Evolutionary conservation across 2,888 invertebrate species (phyloP), one percentile per base, ranked within the genome.

Genomic region (Drosophila phalerata): DNA sequence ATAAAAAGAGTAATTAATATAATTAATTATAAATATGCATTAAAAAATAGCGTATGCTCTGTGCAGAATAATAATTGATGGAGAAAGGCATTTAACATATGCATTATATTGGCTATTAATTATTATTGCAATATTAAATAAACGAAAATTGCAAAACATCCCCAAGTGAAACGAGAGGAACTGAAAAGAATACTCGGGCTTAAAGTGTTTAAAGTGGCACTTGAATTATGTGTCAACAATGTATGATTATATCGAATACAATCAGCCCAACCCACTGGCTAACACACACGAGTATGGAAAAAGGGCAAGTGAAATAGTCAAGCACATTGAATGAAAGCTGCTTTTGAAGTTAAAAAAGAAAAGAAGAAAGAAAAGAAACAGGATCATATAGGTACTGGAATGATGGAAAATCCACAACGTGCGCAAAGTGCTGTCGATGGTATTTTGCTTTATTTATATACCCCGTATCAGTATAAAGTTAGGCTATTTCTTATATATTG

Each of bases 221-320:
- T 81, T 61, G 64, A 83, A 75, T 74, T 79, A 74, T 79, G 79
- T 77, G 72, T 71, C 79, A 86, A 85, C 77, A 86, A 85, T 77
- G 81, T 79, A 76, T 71, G 79, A 79, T 83, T 81, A 77, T 80
- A 75, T 75, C 73, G 69, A 75, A 68, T 53, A 69, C 67, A 80
- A 75, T 78, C 81, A 61, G 69, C 40, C 57, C 47, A 43, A 52
- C 60, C 15, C 45, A 43, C 19, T 45, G 61, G 43, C 67, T 43
- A 4, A 13, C 28, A 49, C 60, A 65, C 30, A 10, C 37, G 5
- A 25, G 62, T 1, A 38, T 55, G 28, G 32, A 25, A 53, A 60
- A 47, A 52, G 25, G 60, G 40, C 28, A 48, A 55, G 43, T 8
- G 13, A 56, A 45, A 56, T 10, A 42, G 42, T 42, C 19, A 11